Conservation (phyloP, 2,888 invertebrate species). For the Drosophila setosimentum region DNA sequence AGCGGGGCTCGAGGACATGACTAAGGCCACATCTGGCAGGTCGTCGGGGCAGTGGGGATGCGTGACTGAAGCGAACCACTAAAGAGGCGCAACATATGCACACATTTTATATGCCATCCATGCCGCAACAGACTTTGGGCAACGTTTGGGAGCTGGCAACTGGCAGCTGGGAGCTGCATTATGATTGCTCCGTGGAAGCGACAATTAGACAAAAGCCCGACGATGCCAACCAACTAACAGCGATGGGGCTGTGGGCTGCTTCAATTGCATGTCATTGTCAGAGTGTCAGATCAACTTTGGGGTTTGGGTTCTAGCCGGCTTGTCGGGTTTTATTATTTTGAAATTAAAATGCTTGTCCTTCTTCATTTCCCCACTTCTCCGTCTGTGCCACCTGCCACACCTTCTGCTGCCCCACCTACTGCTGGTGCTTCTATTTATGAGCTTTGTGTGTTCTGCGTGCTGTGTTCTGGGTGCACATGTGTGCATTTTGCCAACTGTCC, state of each 20-base stretch:
- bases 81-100: slow-evolving; percentile 69
- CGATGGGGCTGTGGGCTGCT: slow-evolving; percentile 37
- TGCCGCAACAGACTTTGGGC: slow-evolving; percentile 43
- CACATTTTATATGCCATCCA: slow-evolving; percentile 65
- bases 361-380: slow-evolving; percentile 1
- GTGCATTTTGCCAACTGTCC: slow-evolving; percentile 35
- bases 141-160: slow-evolving; percentile 7
- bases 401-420: background rate
- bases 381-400: slow-evolving; percentile 5
- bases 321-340: slow-evolving; percentile 71
- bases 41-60: slow-evolving; percentile 18
- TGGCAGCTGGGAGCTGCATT: slow-evolving; percentile 53
- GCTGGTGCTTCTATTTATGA: slow-evolving; percentile 43
- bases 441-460: slow-evolving; percentile 28
- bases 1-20: slow-evolving; percentile 1
- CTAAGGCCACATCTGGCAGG: slow-evolving; percentile 45
- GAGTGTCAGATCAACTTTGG: slow-evolving; percentile 31
- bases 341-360: slow-evolving; percentile 67
- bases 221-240: slow-evolving; percentile 3
- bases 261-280: slow-evolving; percentile 79
- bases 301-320: slow-evolving; percentile 33
- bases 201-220: slow-evolving; percentile 76
- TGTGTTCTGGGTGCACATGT: slow-evolving; percentile 26
- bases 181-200: slow-evolving; percentile 43
- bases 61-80: slow-evolving; percentile 24